phyloP scores from a whole-genome alignment of 2,888 invertebrate genomes.

The Cetonia aurata region DNA sequence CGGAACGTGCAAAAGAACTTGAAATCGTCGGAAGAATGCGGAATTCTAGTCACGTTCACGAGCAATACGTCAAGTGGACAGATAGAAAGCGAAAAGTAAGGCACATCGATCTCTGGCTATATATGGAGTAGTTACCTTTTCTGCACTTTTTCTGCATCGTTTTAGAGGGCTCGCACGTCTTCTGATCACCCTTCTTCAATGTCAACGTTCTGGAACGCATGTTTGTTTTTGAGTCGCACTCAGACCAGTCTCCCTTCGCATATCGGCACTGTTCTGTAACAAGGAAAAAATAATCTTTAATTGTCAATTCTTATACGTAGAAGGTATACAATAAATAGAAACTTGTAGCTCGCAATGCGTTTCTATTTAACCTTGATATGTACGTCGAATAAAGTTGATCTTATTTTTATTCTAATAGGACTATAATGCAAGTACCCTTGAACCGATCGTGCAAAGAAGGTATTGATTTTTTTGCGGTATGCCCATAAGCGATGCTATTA shows the following conservation, averaged over 20 bases:
- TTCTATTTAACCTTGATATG: too few relatives aligned
- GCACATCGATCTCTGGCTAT: constrained; percentile 18
- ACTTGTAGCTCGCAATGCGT: too few relatives aligned
- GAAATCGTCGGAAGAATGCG: constrained; percentile 15
- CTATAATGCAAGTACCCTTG: too few relatives aligned
- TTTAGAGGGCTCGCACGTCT: constrained; percentile 85
- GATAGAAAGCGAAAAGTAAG: constrained; percentile 29
- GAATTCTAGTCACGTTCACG: constrained; percentile 40
- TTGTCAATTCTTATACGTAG: too few relatives aligned
- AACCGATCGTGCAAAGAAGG: too few relatives aligned
- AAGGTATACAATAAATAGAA: too few relatives aligned
- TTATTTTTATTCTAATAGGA: too few relatives aligned
- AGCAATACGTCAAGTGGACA: constrained; percentile 29
- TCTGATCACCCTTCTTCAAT: constrained; percentile 85
- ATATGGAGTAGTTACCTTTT: constrained; percentile 75
- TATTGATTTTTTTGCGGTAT: too few relatives aligned
- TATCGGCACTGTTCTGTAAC: constrained; percentile 83
- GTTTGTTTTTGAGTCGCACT: constrained; percentile 88
- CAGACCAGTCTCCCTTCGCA: constrained; percentile 88
- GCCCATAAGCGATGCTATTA: too few relatives aligned
- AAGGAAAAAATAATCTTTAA: constrained; percentile 40
- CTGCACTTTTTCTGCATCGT: constrained; percentile 93
- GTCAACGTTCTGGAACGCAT: constrained; percentile 85
- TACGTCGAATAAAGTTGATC: too few relatives aligned
- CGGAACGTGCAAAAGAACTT: constrained; percentile 1